Conservation (phyloP, 2,113 vertebrate species). For the Struthio camelus region DNA sequence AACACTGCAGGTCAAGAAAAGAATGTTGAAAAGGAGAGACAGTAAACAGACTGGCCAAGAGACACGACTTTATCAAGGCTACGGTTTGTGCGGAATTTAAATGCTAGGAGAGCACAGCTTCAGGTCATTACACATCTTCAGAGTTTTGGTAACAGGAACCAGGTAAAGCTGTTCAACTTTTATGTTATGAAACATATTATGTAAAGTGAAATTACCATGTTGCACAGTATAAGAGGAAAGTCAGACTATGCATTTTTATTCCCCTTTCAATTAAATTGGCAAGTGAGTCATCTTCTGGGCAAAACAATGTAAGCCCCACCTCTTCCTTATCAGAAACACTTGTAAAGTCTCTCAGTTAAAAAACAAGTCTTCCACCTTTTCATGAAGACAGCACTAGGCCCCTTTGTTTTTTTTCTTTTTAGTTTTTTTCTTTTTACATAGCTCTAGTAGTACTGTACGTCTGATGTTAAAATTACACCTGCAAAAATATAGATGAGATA, state of each 20-base stretch:
- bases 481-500: neutral
- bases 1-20: slow-evolving; percentile 58
- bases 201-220: neutral
- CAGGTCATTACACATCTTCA: neutral
- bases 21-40: slow-evolving; percentile 67
- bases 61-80: slow-evolving; percentile 37
- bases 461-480: neutral
- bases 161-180: neutral
- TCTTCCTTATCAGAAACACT: slow-evolving; percentile 6
- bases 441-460: neutral
- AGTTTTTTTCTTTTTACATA: neutral
- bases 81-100: slow-evolving; percentile 31
- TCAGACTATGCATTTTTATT: neutral
- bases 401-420: neutral
- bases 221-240: neutral
- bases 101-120: neutral
- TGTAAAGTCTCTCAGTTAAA: neutral
- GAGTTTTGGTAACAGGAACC: neutral
- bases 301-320: neutral
- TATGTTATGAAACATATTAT: neutral
- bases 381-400: neutral
- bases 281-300: neutral
- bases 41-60: slow-evolving; percentile 54
- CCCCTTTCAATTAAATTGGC: neutral
- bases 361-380: neutral